Evolutionary conservation across 2,113 vertebrate species (phyloP).

Genomic region (Hippocampus abdominalis): DNA sequence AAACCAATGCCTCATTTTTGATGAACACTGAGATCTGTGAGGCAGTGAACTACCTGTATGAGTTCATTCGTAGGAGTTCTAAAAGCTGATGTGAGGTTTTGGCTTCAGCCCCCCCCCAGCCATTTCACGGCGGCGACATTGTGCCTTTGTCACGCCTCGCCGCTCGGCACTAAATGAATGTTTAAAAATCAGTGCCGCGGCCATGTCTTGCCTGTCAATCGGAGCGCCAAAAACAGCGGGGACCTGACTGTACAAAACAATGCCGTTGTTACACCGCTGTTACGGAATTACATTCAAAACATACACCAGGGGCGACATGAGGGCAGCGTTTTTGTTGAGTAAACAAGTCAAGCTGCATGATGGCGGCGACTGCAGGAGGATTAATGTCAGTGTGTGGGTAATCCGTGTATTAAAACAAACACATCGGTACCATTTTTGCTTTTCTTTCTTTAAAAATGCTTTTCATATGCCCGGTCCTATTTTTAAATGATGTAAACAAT

Average conservation of each 20-base stretch:
- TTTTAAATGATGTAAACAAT: neutral
- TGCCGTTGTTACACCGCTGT: constrained; percentile 2
- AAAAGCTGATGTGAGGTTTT: neutral
- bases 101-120: neutral
- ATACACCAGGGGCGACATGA: neutral
- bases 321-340: neutral
- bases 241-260: neutral
- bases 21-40: no score
- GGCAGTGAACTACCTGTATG: no score
- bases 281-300: constrained; percentile 2
- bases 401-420: neutral
- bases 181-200: neutral
- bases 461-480: neutral
- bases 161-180: neutral
- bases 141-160: neutral
- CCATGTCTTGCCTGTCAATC: neutral
- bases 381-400: neutral
- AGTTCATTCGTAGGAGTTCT: neutral
- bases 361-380: neutral
- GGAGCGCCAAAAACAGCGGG: neutral
- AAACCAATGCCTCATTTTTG: no score
- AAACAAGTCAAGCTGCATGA: neutral
- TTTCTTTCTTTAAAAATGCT: no score
- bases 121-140: neutral
- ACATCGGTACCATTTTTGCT: neutral